A percentile compares a stretch with the other conserved stretches of the same genome.
Evolutionary conservation across 1,140 invertebrate genomes (phyloP).

Genomic region (Drosophila yakuba): DNA sequence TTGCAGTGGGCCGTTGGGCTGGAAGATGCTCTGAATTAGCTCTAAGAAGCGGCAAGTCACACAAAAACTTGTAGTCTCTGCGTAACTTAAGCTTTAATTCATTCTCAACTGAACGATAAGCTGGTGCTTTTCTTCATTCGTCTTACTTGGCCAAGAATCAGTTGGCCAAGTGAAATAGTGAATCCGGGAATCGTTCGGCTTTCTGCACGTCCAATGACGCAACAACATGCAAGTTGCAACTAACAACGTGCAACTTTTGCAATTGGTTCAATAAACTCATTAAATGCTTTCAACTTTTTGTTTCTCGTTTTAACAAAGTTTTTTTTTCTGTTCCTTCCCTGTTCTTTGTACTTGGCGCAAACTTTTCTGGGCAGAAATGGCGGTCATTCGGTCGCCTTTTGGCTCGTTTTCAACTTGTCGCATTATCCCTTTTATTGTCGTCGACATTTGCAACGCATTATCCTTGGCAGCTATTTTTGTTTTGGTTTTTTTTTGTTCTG

Average conservation of each 20-base stretch:
- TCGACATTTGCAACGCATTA: slow-evolving; percentile 71
- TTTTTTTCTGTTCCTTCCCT: slow-evolving; percentile 2
- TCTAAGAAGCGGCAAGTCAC: slow-evolving; percentile 28
- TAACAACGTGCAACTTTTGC: slow-evolving; percentile 49
- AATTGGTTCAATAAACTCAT: slow-evolving; percentile 83
- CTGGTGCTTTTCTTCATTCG: slow-evolving; percentile 4
- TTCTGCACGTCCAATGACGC: slow-evolving; percentile 47
- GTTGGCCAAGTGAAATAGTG: slow-evolving; percentile 6
- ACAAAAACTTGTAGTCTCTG: slow-evolving; percentile 13
- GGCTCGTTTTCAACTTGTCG: slow-evolving; percentile 74
- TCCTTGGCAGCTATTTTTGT: slow-evolving; percentile 48
- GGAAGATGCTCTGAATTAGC: slow-evolving; percentile 44
- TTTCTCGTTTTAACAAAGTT: slow-evolving; percentile 16
- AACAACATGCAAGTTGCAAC: slow-evolving; percentile 38
- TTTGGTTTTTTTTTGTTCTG: slow-evolving; percentile 2
- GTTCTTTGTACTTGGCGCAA: slow-evolving; percentile 24
- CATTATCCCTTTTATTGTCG: slow-evolving; percentile 79
- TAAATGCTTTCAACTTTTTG: slow-evolving; percentile 70
- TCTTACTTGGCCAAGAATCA: slow-evolving; percentile 29
- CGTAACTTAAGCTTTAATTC: slow-evolving; percentile 32
- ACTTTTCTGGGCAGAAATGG: slow-evolving; percentile 58
- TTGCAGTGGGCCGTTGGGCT: slow-evolving; percentile 38
- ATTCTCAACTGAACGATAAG: slow-evolving; percentile 27
- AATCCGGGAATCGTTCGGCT: slow-evolving; percentile 9
- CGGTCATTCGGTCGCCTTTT: slow-evolving; percentile 72